Evolutionary conservation across 2,113 vertebrate species (phyloP).

Genomic region (Aix galericulata): DNA sequence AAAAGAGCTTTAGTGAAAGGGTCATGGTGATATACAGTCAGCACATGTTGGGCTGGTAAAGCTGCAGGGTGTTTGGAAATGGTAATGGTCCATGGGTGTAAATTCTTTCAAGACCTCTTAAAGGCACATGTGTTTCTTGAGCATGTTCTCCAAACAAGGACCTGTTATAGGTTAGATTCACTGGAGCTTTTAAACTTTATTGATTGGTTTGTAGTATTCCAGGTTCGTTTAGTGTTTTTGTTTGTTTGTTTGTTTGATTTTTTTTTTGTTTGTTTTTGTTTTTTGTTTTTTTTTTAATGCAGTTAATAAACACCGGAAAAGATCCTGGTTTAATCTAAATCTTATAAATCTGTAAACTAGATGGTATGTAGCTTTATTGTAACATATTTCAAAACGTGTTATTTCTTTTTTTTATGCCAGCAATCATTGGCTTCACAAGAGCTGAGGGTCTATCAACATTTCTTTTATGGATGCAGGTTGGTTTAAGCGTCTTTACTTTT

Average conservation of each 20-base stretch:
- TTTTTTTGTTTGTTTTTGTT: neutral
- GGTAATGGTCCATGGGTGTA: slow-evolving; percentile 88
- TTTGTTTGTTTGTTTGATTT: neutral
- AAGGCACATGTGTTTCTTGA: slow-evolving; percentile 85
- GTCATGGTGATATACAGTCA: slow-evolving; percentile 83
- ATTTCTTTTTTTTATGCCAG: slow-evolving; percentile 71
- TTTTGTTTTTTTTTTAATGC: neutral
- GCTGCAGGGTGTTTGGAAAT: slow-evolving; percentile 85
- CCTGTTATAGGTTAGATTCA: slow-evolving; percentile 84
- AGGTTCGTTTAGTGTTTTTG: slow-evolving; percentile 71
- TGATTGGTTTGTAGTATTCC: slow-evolving; percentile 78
- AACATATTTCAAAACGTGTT: slow-evolving; percentile 26
- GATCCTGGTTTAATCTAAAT: slow-evolving; percentile 66
- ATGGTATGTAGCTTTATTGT: slow-evolving; percentile 33
- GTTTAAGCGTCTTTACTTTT: slow-evolving; percentile 8
- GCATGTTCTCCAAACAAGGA: slow-evolving; percentile 81
- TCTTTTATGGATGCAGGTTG: slow-evolving; percentile 63
- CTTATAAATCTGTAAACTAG: slow-evolving; percentile 62
- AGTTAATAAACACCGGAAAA: slow-evolving; percentile 71
- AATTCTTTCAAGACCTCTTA: slow-evolving; percentile 90
- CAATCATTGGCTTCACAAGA: slow-evolving; percentile 69
- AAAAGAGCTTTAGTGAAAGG: slow-evolving; percentile 84
- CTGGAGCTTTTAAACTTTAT: slow-evolving; percentile 81
- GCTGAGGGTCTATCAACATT: slow-evolving; percentile 64
- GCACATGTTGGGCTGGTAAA: slow-evolving; percentile 85